Base-by-base conservation (phyloP, 2,888 invertebrate genomes). In the Hirtodrosophila alboralis region DNA sequence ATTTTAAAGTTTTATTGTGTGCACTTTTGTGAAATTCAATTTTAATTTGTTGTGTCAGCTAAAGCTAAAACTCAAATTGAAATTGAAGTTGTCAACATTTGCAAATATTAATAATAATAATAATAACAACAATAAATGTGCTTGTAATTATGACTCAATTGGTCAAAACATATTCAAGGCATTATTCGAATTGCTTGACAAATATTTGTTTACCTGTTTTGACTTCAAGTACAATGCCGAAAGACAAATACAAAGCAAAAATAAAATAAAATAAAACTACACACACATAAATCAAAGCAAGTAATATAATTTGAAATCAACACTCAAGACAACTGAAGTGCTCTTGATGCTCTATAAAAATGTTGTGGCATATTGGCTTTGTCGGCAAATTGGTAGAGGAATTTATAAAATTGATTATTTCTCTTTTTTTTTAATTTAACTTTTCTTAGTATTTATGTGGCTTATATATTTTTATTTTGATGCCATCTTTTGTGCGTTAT, bases 171-270 rank as follows among this genome's bases (percentile, higher is more conserved):
- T 53, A 72, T 53, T 56, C 40, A 23, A 57, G 44, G 30, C 47
- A 62, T 61, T 73, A 67, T 67, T 51, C 58, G 63, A 68, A 73
- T 71, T 53, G 63, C 74, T 73, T 68, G 58, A 52, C 56, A 71
- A 73, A 71, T 74, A 74, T 74, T 71, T 71, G 74, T 49, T 71
- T 71, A 71, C 69, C 74, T 68, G 74, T 64, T 58, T 44, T 45
- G 60, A 43, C 62, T 70, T n/a, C 52, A 53, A 73, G 68, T 67
- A 72, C 69, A 72, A 40, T 70, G 52, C 49, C 44, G 36, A 57
- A 62, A 73, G 45, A 34, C 33, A 72, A 66, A 65, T 45, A 60
- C 23, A 23, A 7, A 30, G 13, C 26, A 18, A 28, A 10, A 10
- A 44, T 5, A n/a, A n/a, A n/a, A n/a, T n/a, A n/a, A n/a, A n/a